phyloP scores from a whole-genome alignment of 2,888 invertebrate genomes.

The Bhutanitis thaidina region DNA sequence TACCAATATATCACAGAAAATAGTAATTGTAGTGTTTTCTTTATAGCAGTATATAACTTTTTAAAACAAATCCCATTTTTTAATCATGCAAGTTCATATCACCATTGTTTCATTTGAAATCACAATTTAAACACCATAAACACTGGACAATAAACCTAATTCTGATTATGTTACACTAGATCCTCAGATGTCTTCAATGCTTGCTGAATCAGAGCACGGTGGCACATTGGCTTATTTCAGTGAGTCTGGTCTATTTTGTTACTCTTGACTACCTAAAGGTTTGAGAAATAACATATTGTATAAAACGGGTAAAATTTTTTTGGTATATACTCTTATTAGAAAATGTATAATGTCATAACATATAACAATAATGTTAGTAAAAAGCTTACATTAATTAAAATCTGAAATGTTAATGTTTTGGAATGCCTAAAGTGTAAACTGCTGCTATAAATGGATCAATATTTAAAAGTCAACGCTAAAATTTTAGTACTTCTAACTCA shows the following conservation, averaged over 20 bases:
- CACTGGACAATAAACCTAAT: constrained; percentile 75
- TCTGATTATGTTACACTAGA: constrained; percentile 67
- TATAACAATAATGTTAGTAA: no score
- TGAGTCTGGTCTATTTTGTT: constrained; percentile 39
- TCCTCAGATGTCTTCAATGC: constrained; percentile 95
- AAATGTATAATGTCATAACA: no score
- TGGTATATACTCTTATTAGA: no score
- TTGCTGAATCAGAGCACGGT: constrained; percentile 88
- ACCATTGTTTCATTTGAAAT: constrained; percentile 51
- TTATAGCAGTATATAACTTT: constrained; percentile 42
- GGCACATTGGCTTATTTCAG: constrained; percentile 35
- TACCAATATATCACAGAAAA: constrained; percentile 75
- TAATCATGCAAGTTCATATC: constrained; percentile 58
- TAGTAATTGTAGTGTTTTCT: constrained; percentile 57
- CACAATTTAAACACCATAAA: constrained; percentile 60
- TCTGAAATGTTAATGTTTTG: no score
- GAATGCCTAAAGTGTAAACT: no score
- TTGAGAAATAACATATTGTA: constrained; percentile 25
- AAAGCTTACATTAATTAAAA: no score
- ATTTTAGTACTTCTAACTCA: not conserved
- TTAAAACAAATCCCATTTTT: constrained; percentile 70
- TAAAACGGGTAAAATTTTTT: no score
- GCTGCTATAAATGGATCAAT: not conserved
- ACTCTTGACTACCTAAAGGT: constrained; percentile 42
- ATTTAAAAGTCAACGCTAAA: not conserved